These are phyloP conservation scores for Spialia ferax DNA, from an alignment of 2,888 invertebrate genomes.

Conservation along the genomic window DNA sequence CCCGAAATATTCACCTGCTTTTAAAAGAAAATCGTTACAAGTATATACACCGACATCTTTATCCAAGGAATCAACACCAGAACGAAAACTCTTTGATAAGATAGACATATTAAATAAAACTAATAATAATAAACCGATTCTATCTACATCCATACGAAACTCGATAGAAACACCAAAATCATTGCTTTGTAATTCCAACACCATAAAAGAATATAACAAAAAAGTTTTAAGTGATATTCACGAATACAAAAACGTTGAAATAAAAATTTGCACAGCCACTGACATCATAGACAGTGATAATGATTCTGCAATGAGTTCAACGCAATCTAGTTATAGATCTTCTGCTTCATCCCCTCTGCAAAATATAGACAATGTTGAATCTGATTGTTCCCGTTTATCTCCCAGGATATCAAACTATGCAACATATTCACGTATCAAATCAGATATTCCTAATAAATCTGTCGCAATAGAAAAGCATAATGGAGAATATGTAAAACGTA, in stretches of 20 bases:
- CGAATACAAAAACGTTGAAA: constrained; percentile 77
- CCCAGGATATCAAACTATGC: constrained; percentile 75
- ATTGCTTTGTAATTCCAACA: constrained; percentile 53
- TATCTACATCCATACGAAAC: constrained; percentile 59
- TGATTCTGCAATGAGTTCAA: constrained; percentile 95
- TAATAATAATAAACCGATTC: constrained; percentile 55
- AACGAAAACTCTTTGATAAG: constrained; percentile 70
- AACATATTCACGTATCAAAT: constrained; percentile 75
- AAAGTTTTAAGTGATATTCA: constrained; percentile 62
- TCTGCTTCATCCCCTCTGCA: constrained; percentile 92
- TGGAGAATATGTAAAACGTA: constrained; percentile 83
- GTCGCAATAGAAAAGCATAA: constrained; percentile 64
- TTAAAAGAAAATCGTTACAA: constrained; percentile 91
- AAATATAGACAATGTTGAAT: constrained; percentile 86
- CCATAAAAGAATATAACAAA: constrained; percentile 65
- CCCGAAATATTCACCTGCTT: constrained; percentile 94
- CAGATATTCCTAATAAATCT: constrained; percentile 72
- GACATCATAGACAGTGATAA: constrained; percentile 92
- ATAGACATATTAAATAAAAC: constrained; percentile 62
- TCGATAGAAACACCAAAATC: constrained; percentile 56
- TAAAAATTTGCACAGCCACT: constrained; percentile 78
- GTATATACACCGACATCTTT: constrained; percentile 84
- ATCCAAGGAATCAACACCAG: constrained; percentile 82
- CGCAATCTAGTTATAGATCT: constrained; percentile 92
- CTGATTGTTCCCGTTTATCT: constrained; percentile 83